Evolutionary conservation across 2,797 vertebrate species (phyloP), one percentile per base, ranked within the genome.

Genomic region (Chaetodon trifasciatus): DNA sequence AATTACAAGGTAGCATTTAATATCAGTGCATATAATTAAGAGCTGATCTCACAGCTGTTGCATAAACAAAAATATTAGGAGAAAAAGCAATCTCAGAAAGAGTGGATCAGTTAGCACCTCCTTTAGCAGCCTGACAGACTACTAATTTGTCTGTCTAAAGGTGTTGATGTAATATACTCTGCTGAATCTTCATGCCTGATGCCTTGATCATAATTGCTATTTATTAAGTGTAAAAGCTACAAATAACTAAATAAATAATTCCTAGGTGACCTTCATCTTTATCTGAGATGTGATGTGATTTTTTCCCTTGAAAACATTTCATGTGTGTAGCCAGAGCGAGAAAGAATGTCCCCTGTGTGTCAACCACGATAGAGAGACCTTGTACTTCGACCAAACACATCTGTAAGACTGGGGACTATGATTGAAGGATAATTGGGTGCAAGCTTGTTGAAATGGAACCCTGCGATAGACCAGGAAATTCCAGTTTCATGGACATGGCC

Each of bases 391-490:
- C 64, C 80, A 92, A 91, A 89, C 93, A 88, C 86, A 90, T 92
- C 86, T 91, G 91, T 88, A 86, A 83, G 88, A 88, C 80, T 63
- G 53, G 85, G 40, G 64, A 90, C 82, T 70, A 78, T 90, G 88
- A 95, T 79, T 89, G 89, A 88, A 89, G 85, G 88, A 92, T 93
- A 94, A 95, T 92, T 93, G 93, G 89, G 86, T 91, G 88, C 76
- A 78, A 93, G 90, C 85, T 87, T 93, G 89, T 86, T 93, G 91
- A 91, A 94, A 94, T 85, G 84, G 87, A 95, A 89, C 83, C 78
- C 84, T 74, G 62, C 78, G 79, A 92, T 89, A 89, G 81, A 91
- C 83, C 90, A 90, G 87, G 86, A 92, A 91, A 92, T 92, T 91
- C 81, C 83, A 86, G 86, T 92, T 92, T 92, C 91, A 93, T 91